phyloP scores from a whole-genome alignment of 2,888 invertebrate species.

The Lapara coniferarum region DNA sequence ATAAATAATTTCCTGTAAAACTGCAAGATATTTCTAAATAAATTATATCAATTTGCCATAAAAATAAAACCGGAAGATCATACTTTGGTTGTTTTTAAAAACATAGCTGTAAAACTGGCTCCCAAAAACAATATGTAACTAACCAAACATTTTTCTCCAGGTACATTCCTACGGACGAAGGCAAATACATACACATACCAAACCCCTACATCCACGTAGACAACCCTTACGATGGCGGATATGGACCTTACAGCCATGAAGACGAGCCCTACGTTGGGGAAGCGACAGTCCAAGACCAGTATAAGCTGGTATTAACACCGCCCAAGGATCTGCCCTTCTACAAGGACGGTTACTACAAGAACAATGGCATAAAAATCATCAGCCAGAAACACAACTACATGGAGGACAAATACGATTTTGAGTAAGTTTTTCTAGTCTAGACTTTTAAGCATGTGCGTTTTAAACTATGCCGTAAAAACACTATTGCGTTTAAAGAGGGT shows the following conservation, averaged over 20 bases:
- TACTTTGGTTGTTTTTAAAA: no score
- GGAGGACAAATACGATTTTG: slow-evolving; percentile 80
- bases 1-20: no score
- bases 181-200: slow-evolving; percentile 80
- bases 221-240: slow-evolving; percentile 77
- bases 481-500: neutral
- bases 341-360: slow-evolving; percentile 78
- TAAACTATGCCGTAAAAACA: neutral
- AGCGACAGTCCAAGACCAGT: slow-evolving; percentile 66
- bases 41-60: no score
- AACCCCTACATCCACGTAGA: slow-evolving; percentile 81
- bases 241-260: slow-evolving; percentile 72
- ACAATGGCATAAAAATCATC: slow-evolving; percentile 80
- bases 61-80: no score
- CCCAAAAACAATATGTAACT: neutral
- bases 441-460: neutral
- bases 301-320: slow-evolving; percentile 61
- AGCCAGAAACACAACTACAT: slow-evolving; percentile 77
- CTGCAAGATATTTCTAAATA: no score
- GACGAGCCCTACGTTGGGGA: slow-evolving; percentile 78
- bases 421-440: slow-evolving; percentile 62
- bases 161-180: slow-evolving; percentile 77
- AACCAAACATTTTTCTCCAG: slow-evolving; percentile 43
- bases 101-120: neutral
- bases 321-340: slow-evolving; percentile 73